A percentile compares a stretch with the other conserved stretches of the same genome.
Evolutionary conservation across 2,797 vertebrate genomes (phyloP).

Genomic region (Nothura maculosa): DNA sequence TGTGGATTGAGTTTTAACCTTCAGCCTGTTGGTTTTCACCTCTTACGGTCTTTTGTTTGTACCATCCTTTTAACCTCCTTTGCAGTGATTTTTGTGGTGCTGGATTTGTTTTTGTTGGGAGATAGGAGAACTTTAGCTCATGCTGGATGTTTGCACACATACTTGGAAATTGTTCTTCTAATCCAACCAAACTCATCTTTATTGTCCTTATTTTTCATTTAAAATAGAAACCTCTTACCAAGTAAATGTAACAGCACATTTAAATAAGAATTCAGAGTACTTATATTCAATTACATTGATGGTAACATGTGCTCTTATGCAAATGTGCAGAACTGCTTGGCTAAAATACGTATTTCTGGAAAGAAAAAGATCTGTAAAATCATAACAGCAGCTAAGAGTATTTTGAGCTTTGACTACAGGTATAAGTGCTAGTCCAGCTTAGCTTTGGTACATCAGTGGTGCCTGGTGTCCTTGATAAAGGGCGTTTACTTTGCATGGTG

Average conservation of each 20-base stretch:
- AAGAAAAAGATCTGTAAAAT: not conserved
- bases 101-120: not conserved
- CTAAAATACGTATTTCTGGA: not conserved
- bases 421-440: not conserved
- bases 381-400: not conserved
- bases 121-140: not conserved
- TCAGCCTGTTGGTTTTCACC: not conserved
- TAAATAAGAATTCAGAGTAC: not conserved
- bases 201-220: constrained; percentile 40
- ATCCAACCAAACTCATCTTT: constrained; percentile 2
- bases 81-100: not conserved
- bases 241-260: not conserved
- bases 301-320: not conserved
- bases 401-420: not conserved
- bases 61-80: not conserved
- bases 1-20: constrained; percentile 2
- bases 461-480: not conserved
- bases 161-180: constrained; percentile 10
- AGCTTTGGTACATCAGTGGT: not conserved
- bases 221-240: constrained; percentile 24
- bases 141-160: constrained; percentile 18
- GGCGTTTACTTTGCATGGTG: not conserved
- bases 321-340: not conserved
- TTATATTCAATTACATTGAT: not conserved
- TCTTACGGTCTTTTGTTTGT: not conserved